A percentile compares a stretch with the other conserved stretches of the same genome.
These are phyloP conservation scores for Dallia pectoralis DNA, from an alignment of 2,797 vertebrate species.

Conservation along the genomic window DNA sequence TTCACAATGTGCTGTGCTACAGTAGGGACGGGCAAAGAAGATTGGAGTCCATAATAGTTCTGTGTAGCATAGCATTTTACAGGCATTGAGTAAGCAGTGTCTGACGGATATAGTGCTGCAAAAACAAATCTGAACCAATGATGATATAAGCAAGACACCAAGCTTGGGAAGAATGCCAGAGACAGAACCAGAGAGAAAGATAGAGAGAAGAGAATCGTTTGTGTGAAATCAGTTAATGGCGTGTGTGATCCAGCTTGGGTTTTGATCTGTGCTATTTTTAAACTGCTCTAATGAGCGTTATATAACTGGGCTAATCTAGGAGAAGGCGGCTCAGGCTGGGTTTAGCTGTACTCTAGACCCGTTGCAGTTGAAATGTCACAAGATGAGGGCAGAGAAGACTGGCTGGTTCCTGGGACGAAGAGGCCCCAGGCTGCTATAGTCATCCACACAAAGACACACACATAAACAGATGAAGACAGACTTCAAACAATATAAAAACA, in stretches of 20 bases:
- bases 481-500: no score
- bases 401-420: constrained; percentile 26
- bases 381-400: constrained; percentile 31
- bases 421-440: constrained; percentile 20
- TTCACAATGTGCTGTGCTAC: background rate
- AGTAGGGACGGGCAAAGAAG: background rate
- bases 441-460: constrained; percentile 15
- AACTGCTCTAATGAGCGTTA: constrained; percentile 58
- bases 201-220: background rate
- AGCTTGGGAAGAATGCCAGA: background rate
- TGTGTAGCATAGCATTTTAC: background rate
- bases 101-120: background rate
- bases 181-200: background rate
- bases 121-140: constrained; percentile 7
- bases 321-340: constrained; percentile 27
- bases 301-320: constrained; percentile 61
- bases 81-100: background rate
- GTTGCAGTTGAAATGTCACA: constrained; percentile 46
- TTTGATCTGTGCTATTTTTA: constrained; percentile 58
- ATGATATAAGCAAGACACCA: constrained; percentile 20
- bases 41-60: background rate
- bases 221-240: constrained; percentile 23
- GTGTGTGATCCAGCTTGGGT: constrained; percentile 27
- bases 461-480: background rate
- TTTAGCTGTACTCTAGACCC: constrained; percentile 26